phyloP scores from a whole-genome alignment of 2,113 vertebrate genomes.

The Pseudorasbora parva region DNA sequence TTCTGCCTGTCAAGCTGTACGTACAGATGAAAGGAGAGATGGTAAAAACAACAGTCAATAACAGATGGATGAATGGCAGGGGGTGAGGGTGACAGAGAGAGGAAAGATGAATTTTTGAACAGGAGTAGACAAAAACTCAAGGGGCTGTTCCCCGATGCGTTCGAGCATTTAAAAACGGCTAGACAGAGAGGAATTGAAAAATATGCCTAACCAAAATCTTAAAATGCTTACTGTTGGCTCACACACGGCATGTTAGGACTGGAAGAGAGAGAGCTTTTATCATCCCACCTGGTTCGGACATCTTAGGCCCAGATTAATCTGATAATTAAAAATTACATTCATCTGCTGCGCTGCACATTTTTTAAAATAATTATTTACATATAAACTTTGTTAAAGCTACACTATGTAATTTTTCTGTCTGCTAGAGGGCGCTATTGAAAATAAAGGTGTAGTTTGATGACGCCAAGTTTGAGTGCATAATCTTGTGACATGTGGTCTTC shows the following conservation, averaged over 20 bases:
- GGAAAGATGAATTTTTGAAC: not conserved
- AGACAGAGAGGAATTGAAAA: not conserved
- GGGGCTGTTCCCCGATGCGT: not conserved
- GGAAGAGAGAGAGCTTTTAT: not conserved
- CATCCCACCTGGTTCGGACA: not conserved
- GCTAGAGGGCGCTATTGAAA: too few species aligned
- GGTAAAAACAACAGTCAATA: slow-evolving; percentile 37
- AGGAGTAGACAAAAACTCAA: not conserved
- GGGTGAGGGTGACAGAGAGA: not conserved
- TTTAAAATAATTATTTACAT: too few species aligned
- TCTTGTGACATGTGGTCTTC: too few species aligned
- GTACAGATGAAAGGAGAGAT: slow-evolving; percentile 33
- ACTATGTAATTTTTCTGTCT: too few species aligned
- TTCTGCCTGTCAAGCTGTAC: slow-evolving; percentile 65
- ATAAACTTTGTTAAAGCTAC: too few species aligned
- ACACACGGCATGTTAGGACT: not conserved
- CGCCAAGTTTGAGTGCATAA: too few species aligned
- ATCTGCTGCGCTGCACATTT: not conserved
- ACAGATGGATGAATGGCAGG: not conserved
- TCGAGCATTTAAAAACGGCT: not conserved
- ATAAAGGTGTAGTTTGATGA: too few species aligned
- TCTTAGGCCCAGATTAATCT: too few species aligned
- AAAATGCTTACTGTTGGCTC: not conserved
- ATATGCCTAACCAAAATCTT: not conserved
- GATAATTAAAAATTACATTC: not conserved